Evolutionary conservation across 2,888 invertebrate species (phyloP).

Genomic region (Orthosia gothica): DNA sequence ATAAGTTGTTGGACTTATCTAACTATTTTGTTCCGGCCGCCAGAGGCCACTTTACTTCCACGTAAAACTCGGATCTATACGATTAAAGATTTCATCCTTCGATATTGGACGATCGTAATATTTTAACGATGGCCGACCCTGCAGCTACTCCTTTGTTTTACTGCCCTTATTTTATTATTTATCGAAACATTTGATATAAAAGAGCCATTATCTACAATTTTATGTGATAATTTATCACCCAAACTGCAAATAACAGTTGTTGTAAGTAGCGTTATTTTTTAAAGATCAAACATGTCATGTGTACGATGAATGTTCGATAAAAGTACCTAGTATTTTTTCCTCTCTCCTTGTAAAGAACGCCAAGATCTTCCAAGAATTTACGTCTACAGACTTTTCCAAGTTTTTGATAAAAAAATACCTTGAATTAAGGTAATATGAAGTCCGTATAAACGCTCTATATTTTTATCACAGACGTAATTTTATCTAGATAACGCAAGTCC

Average conservation of each 20-base stretch:
- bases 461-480: no score
- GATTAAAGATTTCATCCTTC: slow-evolving; percentile 89
- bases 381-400: neutral
- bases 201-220: slow-evolving; percentile 85
- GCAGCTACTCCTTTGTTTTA: slow-evolving; percentile 86
- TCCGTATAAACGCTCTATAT: neutral
- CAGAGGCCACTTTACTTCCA: slow-evolving; percentile 78
- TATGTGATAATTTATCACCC: slow-evolving; percentile 84
- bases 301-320: no score
- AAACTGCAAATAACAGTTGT: slow-evolving; percentile 73
- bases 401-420: neutral
- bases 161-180: slow-evolving; percentile 89
- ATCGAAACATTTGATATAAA: slow-evolving; percentile 89
- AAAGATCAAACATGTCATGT: slow-evolving; percentile 25
- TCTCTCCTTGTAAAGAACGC: neutral
- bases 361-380: neutral
- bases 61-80: slow-evolving; percentile 82
- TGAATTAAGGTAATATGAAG: no score
- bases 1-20: slow-evolving; percentile 80
- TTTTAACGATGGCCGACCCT: slow-evolving; percentile 87
- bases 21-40: slow-evolving; percentile 77
- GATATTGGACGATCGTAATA: slow-evolving; percentile 90
- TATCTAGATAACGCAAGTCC: no score
- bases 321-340: neutral
- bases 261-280: slow-evolving; percentile 57